Base-by-base conservation (phyloP, 2,113 vertebrate species). In the Nothoprocta perdicaria region DNA sequence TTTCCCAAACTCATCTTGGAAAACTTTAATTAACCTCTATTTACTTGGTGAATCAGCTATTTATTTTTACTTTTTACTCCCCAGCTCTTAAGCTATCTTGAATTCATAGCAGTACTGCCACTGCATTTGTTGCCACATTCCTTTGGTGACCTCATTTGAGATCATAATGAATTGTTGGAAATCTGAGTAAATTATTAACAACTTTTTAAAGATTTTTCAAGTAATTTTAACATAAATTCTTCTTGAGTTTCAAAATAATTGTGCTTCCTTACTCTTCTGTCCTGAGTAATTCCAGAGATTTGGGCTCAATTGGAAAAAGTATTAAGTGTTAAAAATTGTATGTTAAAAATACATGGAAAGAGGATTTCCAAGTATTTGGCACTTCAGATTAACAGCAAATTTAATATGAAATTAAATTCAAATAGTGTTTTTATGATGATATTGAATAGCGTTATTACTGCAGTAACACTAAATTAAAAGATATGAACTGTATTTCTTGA, bases 81-180 rank as follows among this genome's bases (percentile, higher is more conserved):
- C 57, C 26, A 58, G 26, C n/a, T 89, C n/a, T 84, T 63, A 73
- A 65, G 16, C 8, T 62, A 15, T 48, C 45, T 63, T 81, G 61
- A 84, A 67, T 65, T 93, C 82, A 66, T 66, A 82, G 6, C 14
- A 80, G 17, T 48, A 29, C 19, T 91, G 71, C 14, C 40, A 61
- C 6, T 50, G 2, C n/a, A 19, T 12, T 65, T 91, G 29, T 69
- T 91, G 46, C 72, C 66, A 69, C 3, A 2, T 91, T 87, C 40
- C 29, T 45, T 53, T 93, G 53, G 43, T 74, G 50, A 67, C 53
- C 21, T 72, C 38, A 66, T 73, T 9, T 31, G 58, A 85, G 15
- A 14, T 3, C 45, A 45, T 45, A 45, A 45, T 45, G 45, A 53
- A 50, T 60, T 8, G 33, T 63, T 91, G 61, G 85, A 94, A 86